Evolutionary conservation across 2,797 vertebrate species (phyloP).

Genomic region (Allobates femoralis): DNA sequence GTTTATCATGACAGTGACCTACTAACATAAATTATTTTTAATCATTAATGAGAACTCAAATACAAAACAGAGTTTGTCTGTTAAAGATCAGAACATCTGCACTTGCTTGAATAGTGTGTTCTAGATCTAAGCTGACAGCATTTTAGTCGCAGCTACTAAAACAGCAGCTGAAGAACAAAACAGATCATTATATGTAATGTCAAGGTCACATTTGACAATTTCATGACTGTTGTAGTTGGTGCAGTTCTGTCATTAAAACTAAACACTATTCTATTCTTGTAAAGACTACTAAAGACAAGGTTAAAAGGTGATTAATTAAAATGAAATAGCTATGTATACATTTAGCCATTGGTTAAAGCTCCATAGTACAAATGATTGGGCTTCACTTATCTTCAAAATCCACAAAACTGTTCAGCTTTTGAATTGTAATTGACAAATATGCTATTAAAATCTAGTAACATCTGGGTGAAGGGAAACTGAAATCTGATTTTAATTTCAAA

Average conservation of each 20-base stretch:
- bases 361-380: neutral
- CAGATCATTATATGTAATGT: conserved; percentile 49
- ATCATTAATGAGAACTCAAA: too few relatives aligned
- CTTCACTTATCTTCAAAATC: neutral
- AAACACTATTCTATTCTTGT: conserved; percentile 33
- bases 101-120: conserved; percentile 37
- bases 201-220: conserved; percentile 52
- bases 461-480: neutral
- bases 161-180: conserved; percentile 55
- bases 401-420: neutral
- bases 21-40: neutral
- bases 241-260: conserved; percentile 24
- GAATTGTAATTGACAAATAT: neutral
- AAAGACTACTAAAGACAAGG: conserved; percentile 30
- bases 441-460: neutral
- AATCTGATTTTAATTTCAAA: neutral
- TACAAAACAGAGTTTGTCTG: neutral
- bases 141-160: conserved; percentile 57
- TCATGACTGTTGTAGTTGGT: conserved; percentile 36
- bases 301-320: conserved; percentile 39
- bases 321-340: conserved; percentile 13
- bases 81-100: conserved; percentile 40
- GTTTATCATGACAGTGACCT: too few relatives aligned
- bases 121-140: conserved; percentile 54
- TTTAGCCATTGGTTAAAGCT: conserved; percentile 4